Base-by-base conservation (phyloP, 2,113 vertebrate genomes). In the Passer domesticus region DNA sequence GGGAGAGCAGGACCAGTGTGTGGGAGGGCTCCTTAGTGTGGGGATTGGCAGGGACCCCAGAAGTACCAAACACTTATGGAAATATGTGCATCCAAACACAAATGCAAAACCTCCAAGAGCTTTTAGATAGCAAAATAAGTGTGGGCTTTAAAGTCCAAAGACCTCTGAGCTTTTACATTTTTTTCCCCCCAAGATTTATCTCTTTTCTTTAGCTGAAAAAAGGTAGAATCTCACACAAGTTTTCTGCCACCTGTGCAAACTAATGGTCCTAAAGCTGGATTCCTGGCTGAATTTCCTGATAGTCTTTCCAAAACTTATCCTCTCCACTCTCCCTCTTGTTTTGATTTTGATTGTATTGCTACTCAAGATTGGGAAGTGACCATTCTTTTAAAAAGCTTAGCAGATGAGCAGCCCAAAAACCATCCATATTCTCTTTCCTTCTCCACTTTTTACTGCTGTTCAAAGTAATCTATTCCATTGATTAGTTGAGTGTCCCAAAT, bases 1-100 rank as follows among this genome's bases (percentile, higher is more conserved):
- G 24, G 0, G 0, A 90, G 31, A 64, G n/a, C 15, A 82, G 27
- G 22, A 64, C 13, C 0, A 3, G 17, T 1, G 2, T 15, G 16
- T 58, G 25, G 43, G 56, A 89, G 39, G 44, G 28, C 23, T 91
- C 39, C 39, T 50, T 46, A 41, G 17, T 25, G 22, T 69, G 60
- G 41, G 31, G 20, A 21, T 30, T 7, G 2, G 43, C n/a, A 93
- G 20, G 8, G 14, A 85, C 11, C 37, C 10, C 43, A 44, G 41
- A 44, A 83, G 3, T 31, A 49, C 12, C 15, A 53, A 85, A 25
- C 11, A 49, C 1, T 44, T 73, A 56, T 2, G 6, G 37, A 87
- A 83, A 83, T 58, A 24, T 9, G 37, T 69, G 31, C 37, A 58
- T 74, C 24, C 27, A 67, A 72, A 80, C 10, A 76, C 18, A n/a